Percentiles rank a stretch among this genome's conserved stretches.
Conservation (phyloP, 1,140 invertebrate species). For the Bombus terrestris region DNA sequence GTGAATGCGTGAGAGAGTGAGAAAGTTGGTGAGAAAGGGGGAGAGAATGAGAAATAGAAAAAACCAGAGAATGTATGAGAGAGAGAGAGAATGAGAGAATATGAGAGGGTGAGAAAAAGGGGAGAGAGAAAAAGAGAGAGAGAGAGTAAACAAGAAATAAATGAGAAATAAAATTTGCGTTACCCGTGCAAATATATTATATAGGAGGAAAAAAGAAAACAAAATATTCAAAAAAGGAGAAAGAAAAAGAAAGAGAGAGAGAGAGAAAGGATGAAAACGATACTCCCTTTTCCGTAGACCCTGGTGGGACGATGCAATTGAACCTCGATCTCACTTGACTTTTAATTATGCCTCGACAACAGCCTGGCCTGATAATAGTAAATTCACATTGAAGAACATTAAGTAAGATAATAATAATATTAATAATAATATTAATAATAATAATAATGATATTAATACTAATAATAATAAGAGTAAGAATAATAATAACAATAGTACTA, state of each 20-base stretch:
- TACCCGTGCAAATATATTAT: slow-evolving; percentile 10
- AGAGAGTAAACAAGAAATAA: neutral
- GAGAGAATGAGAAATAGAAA: neutral
- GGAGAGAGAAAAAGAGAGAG: neutral
- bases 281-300: slow-evolving; percentile 69
- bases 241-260: neutral
- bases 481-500: slow-evolving; percentile 57
- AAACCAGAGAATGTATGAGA: neutral
- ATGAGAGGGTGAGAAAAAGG: neutral
- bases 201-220: neutral
- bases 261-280: slow-evolving; percentile 48
- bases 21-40: neutral
- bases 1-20: slow-evolving; percentile 6
- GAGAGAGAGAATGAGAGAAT: neutral
- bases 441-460: slow-evolving; percentile 61
- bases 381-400: slow-evolving; percentile 78
- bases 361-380: slow-evolving; percentile 81
- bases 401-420: slow-evolving; percentile 63
- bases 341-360: slow-evolving; percentile 81
- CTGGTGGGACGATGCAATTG: slow-evolving; percentile 77
- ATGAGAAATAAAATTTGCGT: slow-evolving; percentile 26
- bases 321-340: slow-evolving; percentile 78
- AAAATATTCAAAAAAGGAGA: neutral
- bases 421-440: slow-evolving; percentile 34
- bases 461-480: slow-evolving; percentile 65